Evolutionary conservation across 1,140 invertebrate species (phyloP), one percentile per base, ranked within the genome.

Genomic region (Caenorhabditis briggsae): DNA sequence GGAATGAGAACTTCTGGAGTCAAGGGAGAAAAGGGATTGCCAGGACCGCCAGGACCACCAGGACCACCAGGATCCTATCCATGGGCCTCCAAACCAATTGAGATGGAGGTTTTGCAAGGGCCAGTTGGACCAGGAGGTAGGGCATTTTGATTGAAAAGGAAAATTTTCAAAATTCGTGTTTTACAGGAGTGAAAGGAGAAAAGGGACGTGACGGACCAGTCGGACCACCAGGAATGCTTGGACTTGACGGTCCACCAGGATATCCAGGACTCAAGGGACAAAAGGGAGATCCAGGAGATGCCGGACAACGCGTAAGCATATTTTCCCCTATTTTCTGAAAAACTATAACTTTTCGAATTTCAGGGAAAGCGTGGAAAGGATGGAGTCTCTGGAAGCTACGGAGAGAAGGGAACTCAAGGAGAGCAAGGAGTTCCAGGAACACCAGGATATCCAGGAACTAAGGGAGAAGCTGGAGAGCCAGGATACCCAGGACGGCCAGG

Each of bases 71-170:
- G 89, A 85, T 82, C 85, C 11, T 87, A 89, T 56, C 55, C 90
- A 41, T 90, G 88, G 53, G 86, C 83, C 25, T 92, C 89, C n/a
- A 64, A 84, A 41, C 90, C 90, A 14, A 90, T 92, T 64, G 91
- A 91, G 86, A 92, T 90, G 46, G 90, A 92, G 86, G 91, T 91
- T 6, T 90, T 91, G 61, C 91, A 90, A 88, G 91, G 91, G 41
- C 91, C 91, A 50, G 18, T 88, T 25, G 91, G 91, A 46, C 82
- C 82, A 56, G 48, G 16, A 18, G 88, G 88, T 88, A 16, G 41
- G 88, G 55, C 7, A 23, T 20, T 12, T 11, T 53, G 5, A 53
- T 53, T 53, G 50, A 11, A 33, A 33, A 64, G 82, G 2, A 82
- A 55, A 20, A 6, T 83, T 18, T 23, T 25, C 41, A 41, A 50